A percentile compares a stretch with the other conserved stretches of the same genome.
phyloP scores from a whole-genome alignment of 1,140 invertebrate species.

The Dolichoris vasculosae region DNA sequence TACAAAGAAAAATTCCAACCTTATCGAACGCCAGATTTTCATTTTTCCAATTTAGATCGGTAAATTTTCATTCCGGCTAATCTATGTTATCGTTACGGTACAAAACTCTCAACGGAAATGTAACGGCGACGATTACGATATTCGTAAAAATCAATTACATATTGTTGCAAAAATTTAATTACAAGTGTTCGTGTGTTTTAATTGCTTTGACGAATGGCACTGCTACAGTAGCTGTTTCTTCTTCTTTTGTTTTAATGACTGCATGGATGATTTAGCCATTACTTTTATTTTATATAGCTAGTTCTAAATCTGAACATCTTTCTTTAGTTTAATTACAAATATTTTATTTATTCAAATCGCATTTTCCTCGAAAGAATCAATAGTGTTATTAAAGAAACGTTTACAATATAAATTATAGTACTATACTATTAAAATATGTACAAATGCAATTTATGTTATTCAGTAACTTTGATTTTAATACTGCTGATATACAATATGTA shows the following conservation, averaged over 20 bases:
- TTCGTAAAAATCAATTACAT: conserved; percentile 19
- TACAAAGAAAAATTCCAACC: not conserved
- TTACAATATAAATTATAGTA: conserved; percentile 7
- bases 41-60: too few relatives aligned
- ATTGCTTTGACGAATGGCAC: conserved; percentile 49
- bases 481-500: not conserved
- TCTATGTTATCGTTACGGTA: conserved; percentile 42
- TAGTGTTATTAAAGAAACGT: not conserved
- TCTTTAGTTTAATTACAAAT: not conserved
- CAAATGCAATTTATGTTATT: not conserved
- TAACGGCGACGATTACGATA: not conserved
- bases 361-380: conserved; percentile 9
- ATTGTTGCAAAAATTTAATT: conserved; percentile 24
- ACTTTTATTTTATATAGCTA: not conserved
- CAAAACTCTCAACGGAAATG: conserved; percentile 58
- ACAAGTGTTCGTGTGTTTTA: conserved; percentile 30
- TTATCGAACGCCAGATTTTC: too few relatives aligned
- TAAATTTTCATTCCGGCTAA: not conserved
- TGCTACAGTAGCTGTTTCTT: conserved; percentile 43
- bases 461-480: not conserved
- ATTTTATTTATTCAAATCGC: conserved; percentile 18
- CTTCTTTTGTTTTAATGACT: not conserved
- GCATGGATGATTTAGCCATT: not conserved
- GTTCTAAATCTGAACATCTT: not conserved
- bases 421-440: not conserved